These are phyloP conservation scores for Ormyrus labotus DNA, from an alignment of 2,888 invertebrate species.

Conservation along the genomic window DNA sequence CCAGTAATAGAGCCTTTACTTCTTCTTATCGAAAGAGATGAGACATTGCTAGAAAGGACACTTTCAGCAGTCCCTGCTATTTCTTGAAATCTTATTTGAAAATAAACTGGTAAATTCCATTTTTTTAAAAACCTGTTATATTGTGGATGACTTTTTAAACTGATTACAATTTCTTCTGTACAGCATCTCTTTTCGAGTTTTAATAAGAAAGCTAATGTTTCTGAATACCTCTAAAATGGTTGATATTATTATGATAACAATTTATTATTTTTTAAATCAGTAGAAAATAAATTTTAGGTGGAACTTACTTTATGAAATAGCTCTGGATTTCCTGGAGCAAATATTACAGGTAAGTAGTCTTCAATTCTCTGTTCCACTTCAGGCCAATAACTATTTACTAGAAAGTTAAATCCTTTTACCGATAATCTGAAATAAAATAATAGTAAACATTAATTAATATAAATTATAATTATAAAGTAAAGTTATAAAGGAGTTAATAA, in stretches of 20 bases:
- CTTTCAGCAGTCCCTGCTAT: slow-evolving; percentile 82
- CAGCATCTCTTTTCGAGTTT: slow-evolving; percentile 83
- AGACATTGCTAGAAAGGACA: slow-evolving; percentile 67
- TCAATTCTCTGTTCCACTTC: slow-evolving; percentile 89
- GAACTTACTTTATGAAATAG: slow-evolving; percentile 83
- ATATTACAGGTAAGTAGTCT: slow-evolving; percentile 88
- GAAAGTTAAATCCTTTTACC: slow-evolving; percentile 83
- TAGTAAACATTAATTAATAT: too few relatives aligned
- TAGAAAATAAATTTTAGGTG: slow-evolving; percentile 35
- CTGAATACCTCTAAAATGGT: slow-evolving; percentile 78
- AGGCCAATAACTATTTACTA: slow-evolving; percentile 92
- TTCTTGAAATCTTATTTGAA: slow-evolving; percentile 96
- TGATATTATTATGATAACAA: background rate
- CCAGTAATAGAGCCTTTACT: slow-evolving; percentile 59
- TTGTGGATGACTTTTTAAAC: slow-evolving; percentile 82
- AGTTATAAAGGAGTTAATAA: too few relatives aligned
- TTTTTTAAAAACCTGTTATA: slow-evolving; percentile 88
- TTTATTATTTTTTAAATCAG: slow-evolving; percentile 3
- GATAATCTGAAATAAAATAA: slow-evolving; percentile 68
- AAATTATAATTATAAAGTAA: too few relatives aligned
- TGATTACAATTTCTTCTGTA: slow-evolving; percentile 78
- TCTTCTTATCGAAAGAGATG: slow-evolving; percentile 64
- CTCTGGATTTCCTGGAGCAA: slow-evolving; percentile 94
- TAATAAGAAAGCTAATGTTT: slow-evolving; percentile 86
- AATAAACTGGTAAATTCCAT: slow-evolving; percentile 98